A percentile compares a stretch with the other conserved stretches of the same genome.
Evolutionary conservation across 2,797 vertebrate genomes (phyloP).

Genomic region (Eremophila alpestris): DNA sequence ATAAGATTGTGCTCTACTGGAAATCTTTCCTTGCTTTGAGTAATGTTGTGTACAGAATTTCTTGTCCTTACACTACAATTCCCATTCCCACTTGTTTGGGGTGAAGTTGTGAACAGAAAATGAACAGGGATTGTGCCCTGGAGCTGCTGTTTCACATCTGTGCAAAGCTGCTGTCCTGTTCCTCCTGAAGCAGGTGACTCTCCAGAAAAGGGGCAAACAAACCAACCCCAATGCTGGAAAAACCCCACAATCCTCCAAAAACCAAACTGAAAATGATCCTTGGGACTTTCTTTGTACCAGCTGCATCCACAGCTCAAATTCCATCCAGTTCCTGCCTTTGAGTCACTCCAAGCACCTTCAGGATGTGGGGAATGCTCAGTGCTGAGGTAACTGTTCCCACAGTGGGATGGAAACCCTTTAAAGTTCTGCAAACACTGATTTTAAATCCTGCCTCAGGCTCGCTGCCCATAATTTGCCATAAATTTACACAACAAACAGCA

Average conservation of each 20-base stretch:
- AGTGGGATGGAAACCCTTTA: not conserved
- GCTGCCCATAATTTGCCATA: not conserved
- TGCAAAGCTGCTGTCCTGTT: not conserved
- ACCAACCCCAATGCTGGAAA: not conserved
- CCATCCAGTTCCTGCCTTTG: not conserved
- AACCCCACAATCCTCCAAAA: not conserved
- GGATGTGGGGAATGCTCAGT: not conserved
- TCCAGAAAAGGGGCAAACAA: not conserved
- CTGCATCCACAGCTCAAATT: not conserved
- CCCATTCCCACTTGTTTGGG: rapidly evolving
- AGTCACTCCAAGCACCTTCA: not conserved
- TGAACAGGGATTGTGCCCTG: not conserved
- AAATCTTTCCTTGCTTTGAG: not conserved
- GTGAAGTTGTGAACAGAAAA: not conserved
- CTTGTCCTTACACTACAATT: not conserved
- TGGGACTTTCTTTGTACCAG: too few species aligned
- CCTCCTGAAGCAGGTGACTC: not conserved
- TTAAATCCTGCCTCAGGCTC: not conserved
- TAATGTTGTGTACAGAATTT: not conserved
- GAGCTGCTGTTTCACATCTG: not conserved
- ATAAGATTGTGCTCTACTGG: not conserved
- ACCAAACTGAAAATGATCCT: not conserved
- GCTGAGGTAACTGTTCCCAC: not conserved
- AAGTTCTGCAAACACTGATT: not conserved
- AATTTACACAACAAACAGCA: not conserved